A percentile compares a stretch with the other conserved stretches of the same genome.
These are phyloP conservation scores for Acanthiza pusilla DNA, from an alignment of 2,797 vertebrate genomes.

Conservation along the genomic window DNA sequence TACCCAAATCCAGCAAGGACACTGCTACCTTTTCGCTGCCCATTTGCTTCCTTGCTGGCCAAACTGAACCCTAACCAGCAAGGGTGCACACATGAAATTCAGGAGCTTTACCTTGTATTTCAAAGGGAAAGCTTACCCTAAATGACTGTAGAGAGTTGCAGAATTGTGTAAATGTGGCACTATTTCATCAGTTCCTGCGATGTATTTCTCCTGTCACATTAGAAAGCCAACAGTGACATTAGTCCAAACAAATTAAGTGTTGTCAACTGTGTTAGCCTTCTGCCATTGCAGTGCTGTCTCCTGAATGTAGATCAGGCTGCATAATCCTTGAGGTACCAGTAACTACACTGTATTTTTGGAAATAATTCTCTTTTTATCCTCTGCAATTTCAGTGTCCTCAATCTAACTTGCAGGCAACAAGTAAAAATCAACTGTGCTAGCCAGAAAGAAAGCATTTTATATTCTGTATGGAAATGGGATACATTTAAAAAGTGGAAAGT, in stretches of 20 bases:
- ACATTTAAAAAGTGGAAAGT: background rate
- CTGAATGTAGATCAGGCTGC: conserved; percentile 28
- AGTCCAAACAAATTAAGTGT: conserved; percentile 57
- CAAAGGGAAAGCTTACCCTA: background rate
- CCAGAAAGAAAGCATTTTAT: background rate
- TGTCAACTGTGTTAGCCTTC: conserved; percentile 30
- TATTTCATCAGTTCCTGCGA: background rate
- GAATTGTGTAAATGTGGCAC: background rate
- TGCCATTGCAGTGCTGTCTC: background rate
- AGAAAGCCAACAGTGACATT: conserved; percentile 34
- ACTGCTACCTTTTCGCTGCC: background rate
- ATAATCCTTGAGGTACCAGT: background rate
- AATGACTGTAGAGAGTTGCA: background rate
- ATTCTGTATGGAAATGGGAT: background rate
- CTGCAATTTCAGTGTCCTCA: background rate
- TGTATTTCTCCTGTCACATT: conserved; percentile 17
- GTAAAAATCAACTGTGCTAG: background rate
- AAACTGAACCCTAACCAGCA: background rate
- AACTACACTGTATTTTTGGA: conserved; percentile 17
- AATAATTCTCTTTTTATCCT: conserved; percentile 12
- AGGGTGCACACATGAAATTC: background rate
- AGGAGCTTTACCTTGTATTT: background rate
- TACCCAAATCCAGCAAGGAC: background rate
- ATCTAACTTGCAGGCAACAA: background rate
- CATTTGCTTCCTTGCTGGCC: background rate